A percentile compares a stretch with the other conserved stretches of the same genome.
phyloP scores from a whole-genome alignment of 2,888 invertebrate species.

The Seladonia tumulorum region DNA sequence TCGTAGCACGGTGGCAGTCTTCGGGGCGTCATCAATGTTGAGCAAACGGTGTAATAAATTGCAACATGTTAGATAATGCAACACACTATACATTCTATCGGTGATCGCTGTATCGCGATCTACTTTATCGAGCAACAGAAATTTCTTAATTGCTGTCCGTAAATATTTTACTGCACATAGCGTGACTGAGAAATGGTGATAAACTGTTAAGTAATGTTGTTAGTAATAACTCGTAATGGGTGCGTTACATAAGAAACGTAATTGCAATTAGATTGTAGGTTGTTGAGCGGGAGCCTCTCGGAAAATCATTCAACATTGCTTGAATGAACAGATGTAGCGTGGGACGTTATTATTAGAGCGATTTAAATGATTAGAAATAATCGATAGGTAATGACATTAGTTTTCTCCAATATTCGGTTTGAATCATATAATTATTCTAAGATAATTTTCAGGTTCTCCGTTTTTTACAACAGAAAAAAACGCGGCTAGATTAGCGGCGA shows the following conservation, averaged over 20 bases:
- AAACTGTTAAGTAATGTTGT: background rate
- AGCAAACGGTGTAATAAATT: background rate
- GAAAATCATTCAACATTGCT: background rate
- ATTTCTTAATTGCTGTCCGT: background rate
- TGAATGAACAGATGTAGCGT: background rate
- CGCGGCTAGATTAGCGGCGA: too few species aligned
- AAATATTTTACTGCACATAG: background rate
- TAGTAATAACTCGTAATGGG: background rate
- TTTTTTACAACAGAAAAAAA: too few species aligned
- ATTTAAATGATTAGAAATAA: background rate
- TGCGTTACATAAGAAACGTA: background rate
- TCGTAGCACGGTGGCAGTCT: background rate
- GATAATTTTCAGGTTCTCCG: background rate
- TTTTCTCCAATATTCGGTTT: background rate
- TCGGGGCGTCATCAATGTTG: background rate
- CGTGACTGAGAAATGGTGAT: background rate
- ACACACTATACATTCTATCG: background rate
- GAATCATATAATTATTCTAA: background rate
- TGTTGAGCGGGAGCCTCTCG: background rate
- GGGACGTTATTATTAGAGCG: too few species aligned
- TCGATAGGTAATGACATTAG: background rate
- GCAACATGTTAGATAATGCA: background rate
- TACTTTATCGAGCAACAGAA: background rate
- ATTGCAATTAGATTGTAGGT: slow-evolving; percentile 1
- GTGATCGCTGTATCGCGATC: background rate